Evolutionary conservation across 1,140 invertebrate genomes (phyloP), one percentile per base, ranked within the genome.

Genomic region (Ceratina calcarata): DNA sequence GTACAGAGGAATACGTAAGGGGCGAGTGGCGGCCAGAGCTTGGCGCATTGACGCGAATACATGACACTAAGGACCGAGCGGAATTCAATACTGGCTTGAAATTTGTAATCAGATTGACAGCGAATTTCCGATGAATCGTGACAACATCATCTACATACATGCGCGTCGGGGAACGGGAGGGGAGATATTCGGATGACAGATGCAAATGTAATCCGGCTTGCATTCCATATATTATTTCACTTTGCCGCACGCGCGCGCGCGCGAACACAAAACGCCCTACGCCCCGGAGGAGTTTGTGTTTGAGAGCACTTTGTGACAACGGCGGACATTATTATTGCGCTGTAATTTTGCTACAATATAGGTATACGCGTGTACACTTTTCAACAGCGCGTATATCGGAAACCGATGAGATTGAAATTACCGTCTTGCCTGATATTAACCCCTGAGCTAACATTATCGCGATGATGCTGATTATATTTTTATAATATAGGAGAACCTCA

Each of bases 11-110:
- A 24, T 51, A 12, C 18, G 32, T 45, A 37, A 16, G 37, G 49
- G 27, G 37, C n/a, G 22, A n/a, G 37, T 45, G 32, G 70, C 55
- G 82, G 61, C 60, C 64, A 82, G 60, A 78, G 69, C 80, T 82
- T 72, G 76, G 60, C 57, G 70, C 81, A 69, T 73, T 68, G 64
- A 62, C 78, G 73, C 81, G 61, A 74, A 84, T 78, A 82, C 82
- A 78, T 77, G 70, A 82, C 66, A 84, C 82, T 66, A 45, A 72
- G 79, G 70, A 66, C 66, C 78, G 72, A 84, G 77, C 83, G 78
- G 72, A 84, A 85, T 84, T 85, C 82, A 76, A 85, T 84, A 84
- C 68, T 53, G 78, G 77, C 84, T 68, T 76, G 53, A 76, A 79
- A 68, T 84, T 83, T 85, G 82, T 84, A 84, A 85, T 85, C 72